Conservation (phyloP, 2,797 vertebrate species). For the Cossypha dichroa region DNA sequence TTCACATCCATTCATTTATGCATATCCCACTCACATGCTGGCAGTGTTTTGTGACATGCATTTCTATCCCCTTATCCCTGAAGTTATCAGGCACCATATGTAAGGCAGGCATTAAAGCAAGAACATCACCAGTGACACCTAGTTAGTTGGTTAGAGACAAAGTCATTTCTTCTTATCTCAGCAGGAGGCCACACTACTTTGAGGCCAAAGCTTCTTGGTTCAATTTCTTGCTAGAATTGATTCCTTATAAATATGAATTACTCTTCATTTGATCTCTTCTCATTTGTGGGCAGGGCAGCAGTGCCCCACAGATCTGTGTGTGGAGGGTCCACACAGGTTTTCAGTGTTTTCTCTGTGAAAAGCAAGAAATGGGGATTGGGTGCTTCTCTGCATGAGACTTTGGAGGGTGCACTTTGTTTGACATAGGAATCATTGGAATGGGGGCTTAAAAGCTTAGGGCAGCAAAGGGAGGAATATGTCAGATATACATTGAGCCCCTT, state of each 20-base stretch:
- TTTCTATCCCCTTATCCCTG: constrained; percentile 36
- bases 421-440: background rate
- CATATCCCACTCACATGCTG: constrained; percentile 41
- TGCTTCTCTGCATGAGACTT: background rate
- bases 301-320: constrained; percentile 15
- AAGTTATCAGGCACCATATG: constrained; percentile 34
- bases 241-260: constrained; percentile 67
- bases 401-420: background rate
- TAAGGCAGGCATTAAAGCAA: constrained; percentile 50
- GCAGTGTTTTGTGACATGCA: constrained; percentile 41
- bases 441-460: background rate
- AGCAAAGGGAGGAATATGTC: background rate
- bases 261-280: constrained; percentile 49
- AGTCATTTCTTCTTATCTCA: constrained; percentile 54
- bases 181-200: constrained; percentile 48
- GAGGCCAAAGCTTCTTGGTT: constrained; percentile 61
- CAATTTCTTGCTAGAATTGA: constrained; percentile 52
- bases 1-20: constrained; percentile 51
- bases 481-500: background rate
- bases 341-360: background rate
- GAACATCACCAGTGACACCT: constrained; percentile 44
- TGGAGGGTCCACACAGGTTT: constrained; percentile 21
- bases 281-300: constrained; percentile 32
- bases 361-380: background rate
- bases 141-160: constrained; percentile 62